Base-by-base conservation (phyloP, 2,113 vertebrate genomes). In the Psittacus erithacus region DNA sequence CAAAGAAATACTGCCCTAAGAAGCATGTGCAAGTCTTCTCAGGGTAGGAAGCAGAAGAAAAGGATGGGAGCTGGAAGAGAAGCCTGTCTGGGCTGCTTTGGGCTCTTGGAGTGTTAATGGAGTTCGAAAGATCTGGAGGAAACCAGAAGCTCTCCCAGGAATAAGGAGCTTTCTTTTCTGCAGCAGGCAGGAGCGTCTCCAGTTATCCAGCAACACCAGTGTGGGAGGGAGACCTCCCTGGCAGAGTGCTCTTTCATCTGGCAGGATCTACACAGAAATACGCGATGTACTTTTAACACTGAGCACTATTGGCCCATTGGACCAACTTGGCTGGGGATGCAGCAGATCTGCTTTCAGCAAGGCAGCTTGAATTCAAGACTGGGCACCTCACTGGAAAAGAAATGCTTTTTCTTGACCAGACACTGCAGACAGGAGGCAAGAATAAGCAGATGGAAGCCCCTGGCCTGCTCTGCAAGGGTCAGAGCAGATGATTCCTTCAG, bases 221-320 rank as follows among this genome's bases (percentile, higher is more conserved):
- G 33, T 91, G 91, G 84, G 91, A 95, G 89, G 88, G 57, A 89
- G 77, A 81, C 28, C 89, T 85, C 80, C 55, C 91, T 96, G 94
- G 92, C 94, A 91, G 31, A 63, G 50, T 2, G 38, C 62, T 95
- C 55, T 68, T 88, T 59, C 44, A 67, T 81, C 94, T 93, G 90
- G 80, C 89, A 91, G 81, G 87, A 47, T 44, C 79, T 76, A 35
- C 11, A 2, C 52, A 86, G 78, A 96, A 95, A 82, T 57, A n/a
- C 69, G 62, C 82, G 22, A 20, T 38, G 85, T 25, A 69, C 75
- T 82, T 46, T 27, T 24, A 41, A 50, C 88, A 93, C 52, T 6
- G 50, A 68, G 88, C 78, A 47, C 70, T 33, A 20, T 4, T 53
- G 87, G 41, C 29, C 91, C 69, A 8, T 10, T 81, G 89, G 89